Evolutionary conservation across 2,113 vertebrate genomes (phyloP), one percentile per base, ranked within the genome.

Genomic region (Heterotis niloticus): DNA sequence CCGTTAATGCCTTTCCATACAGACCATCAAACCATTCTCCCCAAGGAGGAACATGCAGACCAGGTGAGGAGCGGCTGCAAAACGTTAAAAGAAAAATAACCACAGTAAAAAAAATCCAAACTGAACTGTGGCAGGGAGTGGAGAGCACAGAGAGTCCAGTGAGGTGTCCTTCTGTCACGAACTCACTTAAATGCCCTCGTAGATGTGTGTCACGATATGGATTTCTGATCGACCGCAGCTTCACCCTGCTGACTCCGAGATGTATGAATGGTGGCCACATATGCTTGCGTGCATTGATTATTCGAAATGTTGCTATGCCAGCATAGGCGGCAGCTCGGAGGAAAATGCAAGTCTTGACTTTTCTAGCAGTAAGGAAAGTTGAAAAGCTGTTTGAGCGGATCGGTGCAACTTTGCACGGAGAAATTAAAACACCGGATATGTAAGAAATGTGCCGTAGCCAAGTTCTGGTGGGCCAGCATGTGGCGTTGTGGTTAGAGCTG

Each of bases 231-330:
- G 10, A 12, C 20, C 54, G 34, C 34, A 44, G 34, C 34, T 7
- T 44, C 34, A 7, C 34, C 34, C 34, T 44, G 34, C 7, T 44
- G 51, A 23, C 69, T 72, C 20, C 10, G 23, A 51, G n/a, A 72
- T 12, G 44, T 23, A 20, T 72, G 18, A 51, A 34, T 34, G 1
- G 13, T 17, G 69, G 69, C 10, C 69, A 1, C 34, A 13, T 71
- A n/a, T 23, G 44, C 20, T n/a, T 72, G 20, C 13, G 69, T 54
- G 59, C 34, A 24, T 72, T n/a, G 34, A 72, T 72, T 72, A 72
- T 72, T 34, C 18, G n/a, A 51, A 72, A 34, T 52, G 51, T 5
- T 23, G 29, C 44, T 66, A 1, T 12, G n/a, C 23, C 18, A 12
- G 64, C 9, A 52, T 34, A 72, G 54, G 51, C 69, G 9, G 54